A percentile compares a stretch with the other conserved stretches of the same genome.
Conservation (phyloP, 2,113 vertebrate genomes). For the Phylloscopus trochilus region DNA sequence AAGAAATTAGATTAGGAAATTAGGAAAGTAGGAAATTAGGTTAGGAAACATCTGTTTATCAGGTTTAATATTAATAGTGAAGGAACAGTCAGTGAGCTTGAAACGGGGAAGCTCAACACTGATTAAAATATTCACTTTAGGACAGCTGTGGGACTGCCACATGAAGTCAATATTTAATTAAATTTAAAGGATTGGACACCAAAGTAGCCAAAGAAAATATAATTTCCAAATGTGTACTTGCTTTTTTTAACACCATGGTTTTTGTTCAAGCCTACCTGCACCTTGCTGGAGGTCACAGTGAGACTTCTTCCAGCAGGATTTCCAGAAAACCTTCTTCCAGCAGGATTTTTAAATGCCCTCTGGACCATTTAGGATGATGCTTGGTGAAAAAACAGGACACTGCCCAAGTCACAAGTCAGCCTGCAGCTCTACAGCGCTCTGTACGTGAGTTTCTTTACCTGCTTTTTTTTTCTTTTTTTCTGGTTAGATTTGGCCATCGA, state of each 20-base stretch:
- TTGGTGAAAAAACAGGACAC: background rate
- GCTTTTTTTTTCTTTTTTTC: background rate
- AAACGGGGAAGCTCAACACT: background rate
- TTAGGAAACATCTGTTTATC: background rate
- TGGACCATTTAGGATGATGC: background rate
- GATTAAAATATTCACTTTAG: background rate
- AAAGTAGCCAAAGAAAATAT: background rate
- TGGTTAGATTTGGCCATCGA: background rate
- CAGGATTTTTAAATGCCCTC: background rate
- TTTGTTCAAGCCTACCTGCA: background rate
- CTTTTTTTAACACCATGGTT: accelerated
- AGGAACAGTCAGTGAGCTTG: background rate
- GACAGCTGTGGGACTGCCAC: background rate
- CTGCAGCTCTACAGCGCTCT: background rate
- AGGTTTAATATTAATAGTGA: background rate
- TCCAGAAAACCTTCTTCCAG: background rate
- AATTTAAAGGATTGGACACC: background rate
- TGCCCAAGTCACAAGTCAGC: too few relatives aligned
- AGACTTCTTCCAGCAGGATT: background rate
- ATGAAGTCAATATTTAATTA: background rate
- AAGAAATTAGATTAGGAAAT: background rate
- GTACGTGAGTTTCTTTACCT: background rate
- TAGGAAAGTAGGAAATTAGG: background rate
- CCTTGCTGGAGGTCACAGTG: background rate
- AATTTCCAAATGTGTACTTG: background rate